A percentile compares a stretch with the other conserved stretches of the same genome.
These are phyloP conservation scores for Trisateles emortualis DNA, from an alignment of 2,888 invertebrate species.

Conservation along the genomic window DNA sequence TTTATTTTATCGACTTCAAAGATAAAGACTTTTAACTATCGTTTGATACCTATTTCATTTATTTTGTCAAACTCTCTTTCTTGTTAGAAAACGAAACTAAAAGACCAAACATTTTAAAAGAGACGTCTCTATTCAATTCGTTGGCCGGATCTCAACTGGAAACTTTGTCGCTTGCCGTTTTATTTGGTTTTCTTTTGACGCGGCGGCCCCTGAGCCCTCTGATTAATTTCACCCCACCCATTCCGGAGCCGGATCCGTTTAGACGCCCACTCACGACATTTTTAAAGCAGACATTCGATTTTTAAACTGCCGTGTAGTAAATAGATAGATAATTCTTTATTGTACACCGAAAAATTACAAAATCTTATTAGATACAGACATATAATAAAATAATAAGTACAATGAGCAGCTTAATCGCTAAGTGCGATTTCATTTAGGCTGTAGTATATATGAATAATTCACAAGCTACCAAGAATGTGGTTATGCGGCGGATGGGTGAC, in stretches of 20 bases:
- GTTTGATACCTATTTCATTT: too few species aligned
- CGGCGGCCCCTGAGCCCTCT: conserved; percentile 83
- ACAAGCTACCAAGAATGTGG: too few species aligned
- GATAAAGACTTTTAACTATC: too few species aligned
- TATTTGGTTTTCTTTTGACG: conserved; percentile 87
- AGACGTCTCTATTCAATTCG: conserved; percentile 52
- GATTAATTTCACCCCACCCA: conserved; percentile 79
- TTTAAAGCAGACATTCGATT: conserved; percentile 5
- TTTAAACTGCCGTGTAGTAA: conserved; percentile 1
- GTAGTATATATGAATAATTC: too few species aligned
- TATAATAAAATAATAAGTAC: too few species aligned
- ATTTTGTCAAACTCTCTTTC: too few species aligned
- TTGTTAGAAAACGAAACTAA: too few species aligned
- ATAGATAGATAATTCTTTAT: background rate
- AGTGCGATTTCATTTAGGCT: too few species aligned
- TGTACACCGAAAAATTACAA: background rate
- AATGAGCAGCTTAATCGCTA: too few species aligned
- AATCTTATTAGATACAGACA: background rate
- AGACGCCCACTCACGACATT: conserved; percentile 22
- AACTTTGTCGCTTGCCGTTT: conserved; percentile 86
- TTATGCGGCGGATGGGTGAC: too few species aligned
- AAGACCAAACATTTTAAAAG: background rate
- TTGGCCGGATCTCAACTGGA: conserved; percentile 50
- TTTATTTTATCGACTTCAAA: too few species aligned
- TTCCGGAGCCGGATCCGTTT: conserved; percentile 34